Evolutionary conservation across 2,113 vertebrate genomes (phyloP), one percentile per base, ranked within the genome.

Genomic region (Charadrius vociferus): DNA sequence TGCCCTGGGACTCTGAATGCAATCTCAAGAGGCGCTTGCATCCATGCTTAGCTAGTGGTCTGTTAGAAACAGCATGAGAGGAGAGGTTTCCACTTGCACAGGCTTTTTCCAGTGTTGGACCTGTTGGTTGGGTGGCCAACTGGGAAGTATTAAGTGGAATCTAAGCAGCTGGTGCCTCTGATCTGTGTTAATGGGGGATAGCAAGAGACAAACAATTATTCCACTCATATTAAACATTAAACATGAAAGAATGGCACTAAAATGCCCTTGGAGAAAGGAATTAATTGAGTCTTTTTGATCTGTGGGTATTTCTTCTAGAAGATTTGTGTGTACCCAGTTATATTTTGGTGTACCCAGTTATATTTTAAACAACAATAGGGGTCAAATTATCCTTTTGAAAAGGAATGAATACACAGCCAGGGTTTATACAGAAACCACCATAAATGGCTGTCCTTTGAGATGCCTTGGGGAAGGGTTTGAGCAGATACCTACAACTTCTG

Each of bases 141-240:
- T 83, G 41, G 39, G 47, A 77, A 84, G 20, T 36, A 39, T n/a
- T 65, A 88, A 86, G 73, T 47, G 20, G 78, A 39, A 86, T 59
- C 17, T 39, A 58, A 70, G 55, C 27, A 80, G 70, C 12, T 84
- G 61, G 27, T 66, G 82, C 87, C 37, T 91, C 91, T 94, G 93
- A 88, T 93, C 82, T 93, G 62, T 95, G 75, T 95, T 94, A 96
- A 96, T 96, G 96, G 77, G 50, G 85, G 81, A 89, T 81, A 94
- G 65, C 63, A 94, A 86, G 83, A 94, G 72, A 59, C 72, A 79
- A 97, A 90, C 49, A 67, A 52, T 92, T 93, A 89, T 70, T 86
- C 21, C 26, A 45, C 16, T 81, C 47, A 56, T 74, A 97, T 97
- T 98, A 99, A 98, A 97, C 90, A 97, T 98, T 98, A 98, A 98